These are phyloP conservation scores for Penaeus indicus DNA, from an alignment of 1,140 invertebrate genomes.

Conservation along the genomic window DNA sequence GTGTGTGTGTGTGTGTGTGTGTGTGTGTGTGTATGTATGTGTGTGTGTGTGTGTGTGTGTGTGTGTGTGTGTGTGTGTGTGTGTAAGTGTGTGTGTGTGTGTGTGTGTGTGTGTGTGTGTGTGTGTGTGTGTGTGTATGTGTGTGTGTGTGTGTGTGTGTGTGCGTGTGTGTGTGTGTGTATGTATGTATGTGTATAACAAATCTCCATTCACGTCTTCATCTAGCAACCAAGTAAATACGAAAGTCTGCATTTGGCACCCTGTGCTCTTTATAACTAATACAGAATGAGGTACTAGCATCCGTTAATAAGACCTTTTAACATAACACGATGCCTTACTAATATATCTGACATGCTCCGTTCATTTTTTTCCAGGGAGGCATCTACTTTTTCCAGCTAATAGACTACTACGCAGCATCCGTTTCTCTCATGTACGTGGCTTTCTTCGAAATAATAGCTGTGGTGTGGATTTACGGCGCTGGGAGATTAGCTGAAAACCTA, in stretches of 20 bases:
- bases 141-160: too few species aligned
- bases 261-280: background rate
- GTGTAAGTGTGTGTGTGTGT: too few species aligned
- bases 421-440: constrained; percentile 91
- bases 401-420: constrained; percentile 91
- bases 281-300: background rate
- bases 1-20: too few species aligned
- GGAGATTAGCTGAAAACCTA: constrained; percentile 82
- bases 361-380: constrained; percentile 78
- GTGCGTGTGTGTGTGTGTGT: too few species aligned
- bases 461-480: constrained; percentile 90
- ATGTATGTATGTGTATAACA: too few species aligned
- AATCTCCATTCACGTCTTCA: constrained; percentile 55
- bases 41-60: too few species aligned
- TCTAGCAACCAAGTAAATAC: background rate
- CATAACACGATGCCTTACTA: background rate
- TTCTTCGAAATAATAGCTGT: constrained; percentile 93
- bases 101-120: too few species aligned
- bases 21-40: too few species aligned
- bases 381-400: constrained; percentile 94
- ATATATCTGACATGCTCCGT: background rate
- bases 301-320: background rate
- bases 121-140: too few species aligned
- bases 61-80: too few species aligned
- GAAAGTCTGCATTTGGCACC: constrained; percentile 26